Evolutionary conservation across 1,140 invertebrate species (phyloP).

Genomic region (Melitaea cinxia): DNA sequence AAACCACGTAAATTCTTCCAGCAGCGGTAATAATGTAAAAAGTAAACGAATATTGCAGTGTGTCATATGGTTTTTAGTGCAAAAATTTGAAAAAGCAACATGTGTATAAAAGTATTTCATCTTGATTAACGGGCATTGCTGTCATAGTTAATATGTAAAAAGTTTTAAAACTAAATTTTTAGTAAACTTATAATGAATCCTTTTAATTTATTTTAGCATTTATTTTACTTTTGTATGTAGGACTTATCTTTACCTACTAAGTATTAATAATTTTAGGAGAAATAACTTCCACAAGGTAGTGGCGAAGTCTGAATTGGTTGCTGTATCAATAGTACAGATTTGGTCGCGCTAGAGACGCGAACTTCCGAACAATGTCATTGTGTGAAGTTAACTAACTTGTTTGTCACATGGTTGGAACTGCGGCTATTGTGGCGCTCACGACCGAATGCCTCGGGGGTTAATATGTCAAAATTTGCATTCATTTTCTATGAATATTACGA

Average conservation of each 20-base stretch:
- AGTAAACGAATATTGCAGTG: too few species aligned
- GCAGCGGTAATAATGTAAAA: too few species aligned
- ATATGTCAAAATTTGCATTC: constrained; percentile 23
- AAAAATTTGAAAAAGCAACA: too few species aligned
- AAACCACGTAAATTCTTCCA: too few species aligned
- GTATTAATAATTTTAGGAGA: not conserved
- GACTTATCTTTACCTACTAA: not conserved
- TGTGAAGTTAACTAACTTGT: constrained; percentile 59
- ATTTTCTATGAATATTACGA: constrained; percentile 18
- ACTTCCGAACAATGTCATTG: constrained; percentile 59
- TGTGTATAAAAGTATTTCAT: too few species aligned
- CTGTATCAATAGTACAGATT: constrained; percentile 52
- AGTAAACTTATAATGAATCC: too few species aligned
- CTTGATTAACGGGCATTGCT: too few species aligned
- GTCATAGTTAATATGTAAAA: too few species aligned
- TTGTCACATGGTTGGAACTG: constrained; percentile 43
- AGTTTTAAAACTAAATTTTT: too few species aligned
- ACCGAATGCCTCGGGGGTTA: constrained; percentile 19
- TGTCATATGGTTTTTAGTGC: too few species aligned
- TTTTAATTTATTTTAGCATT: too few species aligned
- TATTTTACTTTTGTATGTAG: too few species aligned
- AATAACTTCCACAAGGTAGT: constrained; percentile 42
- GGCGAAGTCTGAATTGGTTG: constrained; percentile 51
- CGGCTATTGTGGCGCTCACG: constrained; percentile 19
- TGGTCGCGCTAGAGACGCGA: constrained; percentile 33